A percentile compares a stretch with the other conserved stretches of the same genome.
These are phyloP conservation scores for Silurus glanis DNA, from an alignment of 2,113 vertebrate species.

Conservation along the genomic window DNA sequence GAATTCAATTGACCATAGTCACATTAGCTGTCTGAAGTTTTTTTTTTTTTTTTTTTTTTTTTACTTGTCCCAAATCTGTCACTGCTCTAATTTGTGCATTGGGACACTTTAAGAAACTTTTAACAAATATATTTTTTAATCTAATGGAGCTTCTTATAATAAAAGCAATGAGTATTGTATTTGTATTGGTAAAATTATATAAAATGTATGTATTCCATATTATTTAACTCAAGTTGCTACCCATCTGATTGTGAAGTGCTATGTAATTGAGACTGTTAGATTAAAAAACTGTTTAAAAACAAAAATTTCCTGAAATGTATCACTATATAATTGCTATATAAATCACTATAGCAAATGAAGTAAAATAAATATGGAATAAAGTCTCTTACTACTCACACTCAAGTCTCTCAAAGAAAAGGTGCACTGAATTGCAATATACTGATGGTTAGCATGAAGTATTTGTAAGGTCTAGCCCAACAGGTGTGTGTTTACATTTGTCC, in stretches of 20 bases:
- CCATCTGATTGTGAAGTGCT: not conserved
- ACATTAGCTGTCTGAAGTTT: not conserved
- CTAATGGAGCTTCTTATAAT: not conserved
- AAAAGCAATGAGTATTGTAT: not conserved
- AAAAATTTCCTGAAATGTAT: not conserved
- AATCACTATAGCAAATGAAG: not conserved
- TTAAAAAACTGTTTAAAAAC: not conserved
- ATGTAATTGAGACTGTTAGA: not conserved
- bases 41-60: no score
- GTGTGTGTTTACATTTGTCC: constrained; percentile 50
- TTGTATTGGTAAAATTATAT: not conserved
- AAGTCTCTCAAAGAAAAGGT: not conserved
- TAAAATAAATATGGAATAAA: not conserved
- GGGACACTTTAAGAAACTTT: not conserved
- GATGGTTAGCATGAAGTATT: constrained; percentile 11
- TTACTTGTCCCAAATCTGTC: not conserved
- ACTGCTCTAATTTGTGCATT: not conserved
- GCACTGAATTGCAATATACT: constrained; percentile 3
- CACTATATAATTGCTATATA: not conserved
- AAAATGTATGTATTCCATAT: not conserved
- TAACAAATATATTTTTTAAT: not conserved
- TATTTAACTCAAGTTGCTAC: not conserved
- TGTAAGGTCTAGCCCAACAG: constrained; percentile 21
- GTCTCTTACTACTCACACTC: not conserved
- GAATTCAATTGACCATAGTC: not conserved